These are phyloP conservation scores for Chloroclysta siterata DNA, from an alignment of 2,888 invertebrate genomes.

Conservation along the genomic window DNA sequence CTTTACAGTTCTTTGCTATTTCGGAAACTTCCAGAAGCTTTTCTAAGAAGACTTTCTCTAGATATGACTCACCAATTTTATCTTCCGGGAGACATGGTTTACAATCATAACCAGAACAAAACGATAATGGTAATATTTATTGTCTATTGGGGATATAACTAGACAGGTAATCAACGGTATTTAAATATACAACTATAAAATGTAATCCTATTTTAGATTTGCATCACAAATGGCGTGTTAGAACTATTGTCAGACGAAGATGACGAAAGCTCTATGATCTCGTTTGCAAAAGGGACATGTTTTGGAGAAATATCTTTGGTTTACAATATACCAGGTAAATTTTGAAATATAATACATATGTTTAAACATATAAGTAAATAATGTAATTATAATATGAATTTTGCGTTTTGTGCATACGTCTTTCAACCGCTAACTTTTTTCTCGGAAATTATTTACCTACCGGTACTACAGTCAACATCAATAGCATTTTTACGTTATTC, in stretches of 20 bases:
- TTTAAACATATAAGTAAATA: too few relatives aligned
- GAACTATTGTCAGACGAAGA: conserved; percentile 83
- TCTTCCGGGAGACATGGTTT: conserved; percentile 81
- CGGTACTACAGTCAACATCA: too few relatives aligned
- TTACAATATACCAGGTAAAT: conserved; percentile 75
- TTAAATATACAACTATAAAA: conserved; percentile 1
- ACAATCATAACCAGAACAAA: conserved; percentile 78
- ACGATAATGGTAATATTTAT: conserved; percentile 74
- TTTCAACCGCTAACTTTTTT: too few relatives aligned
- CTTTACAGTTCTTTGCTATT: conserved; percentile 81
- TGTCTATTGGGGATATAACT: conserved; percentile 22
- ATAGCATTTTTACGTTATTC: too few relatives aligned
- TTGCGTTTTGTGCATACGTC: too few relatives aligned
- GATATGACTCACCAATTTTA: conserved; percentile 83
- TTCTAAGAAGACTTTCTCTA: conserved; percentile 78
- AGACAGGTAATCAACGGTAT: not conserved
- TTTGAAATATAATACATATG: too few relatives aligned
- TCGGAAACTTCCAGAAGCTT: conserved; percentile 80
- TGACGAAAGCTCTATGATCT: conserved; percentile 82
- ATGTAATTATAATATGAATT: too few relatives aligned
- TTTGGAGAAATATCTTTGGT: conserved; percentile 82
- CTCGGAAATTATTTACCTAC: too few relatives aligned
- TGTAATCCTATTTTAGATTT: conserved; percentile 60
- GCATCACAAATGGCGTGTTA: conserved; percentile 77
- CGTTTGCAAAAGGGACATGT: conserved; percentile 79